Evolutionary conservation across 2,113 vertebrate genomes (phyloP).

Genomic region (Nestor notabilis): DNA sequence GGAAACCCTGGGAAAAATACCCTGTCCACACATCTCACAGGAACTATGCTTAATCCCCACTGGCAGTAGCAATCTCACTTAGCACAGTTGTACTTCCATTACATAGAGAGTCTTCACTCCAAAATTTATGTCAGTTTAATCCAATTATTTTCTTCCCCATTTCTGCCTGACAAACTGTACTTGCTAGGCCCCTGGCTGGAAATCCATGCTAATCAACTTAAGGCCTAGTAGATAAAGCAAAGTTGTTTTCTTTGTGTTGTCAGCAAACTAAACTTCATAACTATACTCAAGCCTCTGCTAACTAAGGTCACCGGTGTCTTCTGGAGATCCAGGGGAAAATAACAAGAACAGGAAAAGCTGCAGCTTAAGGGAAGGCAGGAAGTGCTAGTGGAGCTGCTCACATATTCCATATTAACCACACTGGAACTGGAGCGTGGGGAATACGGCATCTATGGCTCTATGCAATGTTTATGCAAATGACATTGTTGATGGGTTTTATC

Average conservation of each 20-base stretch:
- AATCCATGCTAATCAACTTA: slow-evolving; percentile 70
- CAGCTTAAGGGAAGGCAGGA: background rate
- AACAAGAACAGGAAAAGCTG: background rate
- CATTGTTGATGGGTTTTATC: background rate
- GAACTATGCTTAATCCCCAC: background rate
- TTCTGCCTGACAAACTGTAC: slow-evolving; percentile 28
- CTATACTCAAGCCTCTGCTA: background rate
- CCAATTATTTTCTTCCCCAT: slow-evolving; percentile 30
- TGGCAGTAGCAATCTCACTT: slow-evolving; percentile 9
- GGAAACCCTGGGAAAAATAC: background rate
- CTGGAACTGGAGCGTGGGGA: background rate
- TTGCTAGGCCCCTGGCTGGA: slow-evolving; percentile 33
- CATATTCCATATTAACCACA: background rate
- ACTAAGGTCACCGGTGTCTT: background rate
- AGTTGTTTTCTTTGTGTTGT: slow-evolving; percentile 25
- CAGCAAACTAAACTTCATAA: slow-evolving; percentile 42
- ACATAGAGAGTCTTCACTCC: background rate
- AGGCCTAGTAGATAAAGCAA: background rate
- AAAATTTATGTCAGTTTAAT: slow-evolving; percentile 46
- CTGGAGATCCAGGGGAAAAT: background rate
- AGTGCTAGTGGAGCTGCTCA: background rate
- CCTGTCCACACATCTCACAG: background rate
- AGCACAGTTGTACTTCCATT: background rate
- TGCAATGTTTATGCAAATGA: background rate
- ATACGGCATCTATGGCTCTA: background rate